These are phyloP conservation scores for Dysmachus trigonus DNA, from an alignment of 2,888 invertebrate species.

Conservation along the genomic window DNA sequence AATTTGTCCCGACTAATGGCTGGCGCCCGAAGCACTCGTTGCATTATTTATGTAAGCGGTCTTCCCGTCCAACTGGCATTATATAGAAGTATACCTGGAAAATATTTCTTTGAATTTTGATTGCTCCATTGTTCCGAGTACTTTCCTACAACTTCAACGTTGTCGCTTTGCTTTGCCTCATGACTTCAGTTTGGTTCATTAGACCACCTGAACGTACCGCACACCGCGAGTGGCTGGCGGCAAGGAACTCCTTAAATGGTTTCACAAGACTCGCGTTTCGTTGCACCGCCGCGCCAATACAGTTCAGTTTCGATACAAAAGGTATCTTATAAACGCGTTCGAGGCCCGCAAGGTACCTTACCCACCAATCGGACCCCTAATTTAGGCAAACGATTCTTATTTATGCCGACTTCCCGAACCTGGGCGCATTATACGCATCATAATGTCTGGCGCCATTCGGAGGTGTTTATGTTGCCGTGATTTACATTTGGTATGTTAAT, in stretches of 20 bases:
- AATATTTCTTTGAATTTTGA: constrained; percentile 48
- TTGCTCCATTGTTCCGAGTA: constrained; percentile 47
- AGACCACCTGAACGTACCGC: constrained; percentile 47
- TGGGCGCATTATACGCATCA: constrained; percentile 37
- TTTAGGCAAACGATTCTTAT: constrained; percentile 40
- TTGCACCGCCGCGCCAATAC: not conserved
- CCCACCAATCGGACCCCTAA: constrained; percentile 6
- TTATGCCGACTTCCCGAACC: constrained; percentile 32
- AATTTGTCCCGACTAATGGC: constrained; percentile 44
- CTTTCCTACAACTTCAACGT: not conserved
- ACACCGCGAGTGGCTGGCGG: constrained; percentile 44
- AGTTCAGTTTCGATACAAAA: not conserved
- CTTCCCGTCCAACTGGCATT: constrained; percentile 41
- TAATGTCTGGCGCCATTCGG: constrained; percentile 42
- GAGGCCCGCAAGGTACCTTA: constrained; percentile 12
- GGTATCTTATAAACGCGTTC: not conserved
- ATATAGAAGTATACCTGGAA: constrained; percentile 29
- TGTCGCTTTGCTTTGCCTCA: constrained; percentile 15
- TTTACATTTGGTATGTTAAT: constrained; percentile 38
- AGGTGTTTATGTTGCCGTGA: constrained; percentile 36
- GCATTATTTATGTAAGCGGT: constrained; percentile 38
- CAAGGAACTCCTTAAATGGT: constrained; percentile 48
- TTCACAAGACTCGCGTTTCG: constrained; percentile 29
- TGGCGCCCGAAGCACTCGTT: constrained; percentile 44
- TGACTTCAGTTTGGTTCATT: constrained; percentile 40